Conservation (phyloP, 2,888 invertebrate genomes). For the Parelbella ahira region DNA sequence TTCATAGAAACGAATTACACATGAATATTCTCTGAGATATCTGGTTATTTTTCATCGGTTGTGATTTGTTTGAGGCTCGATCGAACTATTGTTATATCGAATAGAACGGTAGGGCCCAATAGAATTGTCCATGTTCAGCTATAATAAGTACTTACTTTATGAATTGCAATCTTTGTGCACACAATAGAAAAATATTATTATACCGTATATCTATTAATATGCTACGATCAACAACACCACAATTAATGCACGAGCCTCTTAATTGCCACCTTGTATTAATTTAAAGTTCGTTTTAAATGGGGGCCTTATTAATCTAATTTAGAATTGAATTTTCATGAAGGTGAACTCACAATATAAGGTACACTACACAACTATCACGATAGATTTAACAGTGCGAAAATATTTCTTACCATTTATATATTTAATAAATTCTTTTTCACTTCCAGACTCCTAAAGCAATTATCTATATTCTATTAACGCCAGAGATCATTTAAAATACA, state of each 20-base stretch:
- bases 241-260: slow-evolving; percentile 12
- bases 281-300: slow-evolving; percentile 16
- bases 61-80: too few relatives aligned
- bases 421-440: slow-evolving; percentile 76
- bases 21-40: too few relatives aligned
- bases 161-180: slow-evolving; percentile 11
- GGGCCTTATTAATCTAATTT: slow-evolving; percentile 28
- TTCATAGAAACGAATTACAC: too few relatives aligned
- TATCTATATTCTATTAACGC: slow-evolving; percentile 61
- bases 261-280: slow-evolving; percentile 22
- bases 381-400: slow-evolving; percentile 77
- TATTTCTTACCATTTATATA: slow-evolving; percentile 69
- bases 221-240: slow-evolving; percentile 12
- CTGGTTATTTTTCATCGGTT: too few relatives aligned
- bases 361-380: slow-evolving; percentile 52
- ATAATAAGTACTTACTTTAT: slow-evolving; percentile 1
- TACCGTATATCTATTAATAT: slow-evolving; percentile 8
- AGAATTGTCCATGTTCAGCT: not conserved
- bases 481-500: slow-evolving; percentile 80
- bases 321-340: slow-evolving; percentile 27
- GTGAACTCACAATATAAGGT: slow-evolving; percentile 35
- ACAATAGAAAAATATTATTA: slow-evolving; percentile 23
- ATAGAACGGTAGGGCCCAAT: not conserved
- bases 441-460: slow-evolving; percentile 80
- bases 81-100: too few relatives aligned